Evolutionary conservation across 1,140 invertebrate genomes (phyloP), one percentile per base, ranked within the genome.

Genomic region (Dinoponera quadriceps): DNA sequence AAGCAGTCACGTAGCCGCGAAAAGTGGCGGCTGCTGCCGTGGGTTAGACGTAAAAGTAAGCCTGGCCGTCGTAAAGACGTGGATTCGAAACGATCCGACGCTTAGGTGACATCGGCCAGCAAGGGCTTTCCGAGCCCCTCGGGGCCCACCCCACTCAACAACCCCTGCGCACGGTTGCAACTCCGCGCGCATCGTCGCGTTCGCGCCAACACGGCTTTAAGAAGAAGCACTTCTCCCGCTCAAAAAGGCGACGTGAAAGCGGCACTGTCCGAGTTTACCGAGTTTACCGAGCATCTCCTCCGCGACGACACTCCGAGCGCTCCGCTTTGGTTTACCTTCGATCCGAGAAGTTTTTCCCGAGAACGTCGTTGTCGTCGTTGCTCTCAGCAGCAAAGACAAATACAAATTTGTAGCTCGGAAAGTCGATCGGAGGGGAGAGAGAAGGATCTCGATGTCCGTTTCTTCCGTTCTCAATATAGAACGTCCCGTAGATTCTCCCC

Each of bases 21-120:
- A 81, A 83, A 85, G 60, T 57, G 68, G 48, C 48, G 27, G 38
- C 25, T 29, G 54, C 48, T 62, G 65, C 71, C 83, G 49, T 81
- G 74, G 59, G 88, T 85, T 90, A 13, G 63, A 51, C 85, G 81
- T 90, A 87, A 90, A 90, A 90, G 89, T 90, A 88, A 90, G 84
- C 85, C 73, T 44, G 57, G 74, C 22, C 62, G 78, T 80, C 84
- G 82, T 88, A 89, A 90, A 88, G 84, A 87, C 22, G 77, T 82
- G 77, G 80, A 90, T 88, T 86, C 86, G 87, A 88, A 89, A 85
- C 81, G 88, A 87, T 83, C 84, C 83, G 75, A 90, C 74, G 86
- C 86, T 86, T 88, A 88, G 88, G 88, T 90, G 86, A 90, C 84
- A 88, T 85, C 68, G 69, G 20, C 54, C 77, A 54, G 49, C 74